Base-by-base conservation (phyloP, 2,888 invertebrate species). In the Diarsia rubi region DNA sequence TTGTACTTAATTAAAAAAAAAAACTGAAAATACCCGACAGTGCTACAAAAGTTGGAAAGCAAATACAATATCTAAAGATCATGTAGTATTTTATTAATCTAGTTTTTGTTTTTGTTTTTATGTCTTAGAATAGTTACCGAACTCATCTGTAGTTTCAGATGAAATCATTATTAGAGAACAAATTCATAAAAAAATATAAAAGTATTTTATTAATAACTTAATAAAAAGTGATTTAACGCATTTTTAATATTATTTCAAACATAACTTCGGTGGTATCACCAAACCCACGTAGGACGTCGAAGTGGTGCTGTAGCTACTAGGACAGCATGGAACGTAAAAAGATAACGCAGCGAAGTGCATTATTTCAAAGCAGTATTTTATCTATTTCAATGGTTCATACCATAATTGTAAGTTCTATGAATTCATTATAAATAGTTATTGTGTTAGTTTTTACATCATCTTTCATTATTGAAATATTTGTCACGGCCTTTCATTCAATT, bases 261-360 rank as follows among this genome's bases (percentile, higher is more conserved):
- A 19, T 57, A 3, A 6, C 21, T n/a, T 57, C 19, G 63, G 24
- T 24, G 47, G 31, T 52, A 71, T 37, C 37, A 11, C 45, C 44
- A 71, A 49, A 16, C 59, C 75, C 75, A 75, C 59, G 21, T 21
- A 27, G 0, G 24, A 0, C 27, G 4, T 5, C 16, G 0, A 24
- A 19, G 11, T 75, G 79, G 75, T 2, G 79, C 16, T 69, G 42
- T 45, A 47, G 42, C 12, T 57, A 75, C 69, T 59, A 78, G 69
- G 78, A 47, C n/a, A 27, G 44, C 60, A 75, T 60, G n/a, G 9
- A 72, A 45, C 11, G 19, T 19, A 45, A 72, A 45, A 21, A 52
- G n/a, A 37, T 72, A 52, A 24, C 19, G 19, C 49, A 52, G 2
- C 44, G 59, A 69, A 70, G 21, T 49, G 31, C 59, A 60, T 44